phyloP scores from a whole-genome alignment of 2,113 vertebrate species.

The Dascyllus trimaculatus region DNA sequence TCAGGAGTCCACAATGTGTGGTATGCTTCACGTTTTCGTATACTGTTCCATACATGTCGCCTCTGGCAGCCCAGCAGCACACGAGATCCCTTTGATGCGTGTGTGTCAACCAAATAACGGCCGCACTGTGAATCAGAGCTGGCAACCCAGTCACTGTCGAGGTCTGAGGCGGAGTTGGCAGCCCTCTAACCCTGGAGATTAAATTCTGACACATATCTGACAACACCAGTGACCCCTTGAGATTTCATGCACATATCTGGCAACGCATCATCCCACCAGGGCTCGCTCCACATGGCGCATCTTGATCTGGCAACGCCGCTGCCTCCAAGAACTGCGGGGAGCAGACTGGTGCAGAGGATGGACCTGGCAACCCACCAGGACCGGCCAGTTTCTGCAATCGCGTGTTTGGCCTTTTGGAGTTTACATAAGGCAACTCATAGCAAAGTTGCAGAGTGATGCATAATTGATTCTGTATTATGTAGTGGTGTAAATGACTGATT shows the following conservation, averaged over 20 bases:
- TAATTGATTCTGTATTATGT: not conserved
- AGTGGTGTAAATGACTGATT: not conserved
- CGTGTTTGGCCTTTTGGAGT: slow-evolving; percentile 26
- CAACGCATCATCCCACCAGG: slow-evolving; percentile 49
- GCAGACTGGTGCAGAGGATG: slow-evolving; percentile 43
- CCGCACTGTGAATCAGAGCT: slow-evolving; percentile 28
- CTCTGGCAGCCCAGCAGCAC: slow-evolving; percentile 29
- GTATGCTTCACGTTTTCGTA: not conserved
- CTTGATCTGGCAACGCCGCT: slow-evolving; percentile 49
- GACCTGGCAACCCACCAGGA: slow-evolving; percentile 33
- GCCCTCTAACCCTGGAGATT: slow-evolving; percentile 39
- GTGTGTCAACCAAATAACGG: slow-evolving; percentile 17
- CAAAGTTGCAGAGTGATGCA: not conserved
- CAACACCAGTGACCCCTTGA: slow-evolving; percentile 52
- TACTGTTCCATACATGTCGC: slow-evolving; percentile 4
- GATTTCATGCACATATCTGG: slow-evolving; percentile 65
- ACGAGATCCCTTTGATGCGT: slow-evolving; percentile 12
- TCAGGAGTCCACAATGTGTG: not conserved
- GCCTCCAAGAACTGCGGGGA: slow-evolving; percentile 30
- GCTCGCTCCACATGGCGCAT: slow-evolving; percentile 53
- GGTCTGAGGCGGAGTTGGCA: slow-evolving; percentile 50
- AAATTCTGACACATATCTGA: slow-evolving; percentile 57
- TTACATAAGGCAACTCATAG: not conserved
- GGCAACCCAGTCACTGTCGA: slow-evolving; percentile 27
- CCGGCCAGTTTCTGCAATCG: slow-evolving; percentile 33